These are phyloP conservation scores for Coccyzus lansbergi DNA, from an alignment of 2,797 vertebrate species.

Conservation along the genomic window DNA sequence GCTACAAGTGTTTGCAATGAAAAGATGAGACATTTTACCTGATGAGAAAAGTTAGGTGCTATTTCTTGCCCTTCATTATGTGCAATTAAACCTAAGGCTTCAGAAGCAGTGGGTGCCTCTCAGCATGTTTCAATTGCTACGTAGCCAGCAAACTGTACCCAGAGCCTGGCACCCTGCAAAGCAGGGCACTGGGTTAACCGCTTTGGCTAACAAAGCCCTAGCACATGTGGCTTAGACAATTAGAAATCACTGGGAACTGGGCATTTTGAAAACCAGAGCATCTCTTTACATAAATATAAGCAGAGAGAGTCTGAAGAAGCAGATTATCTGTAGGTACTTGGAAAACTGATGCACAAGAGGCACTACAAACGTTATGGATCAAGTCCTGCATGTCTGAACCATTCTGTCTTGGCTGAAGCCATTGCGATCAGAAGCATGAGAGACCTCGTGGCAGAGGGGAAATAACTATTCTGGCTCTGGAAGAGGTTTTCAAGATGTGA, in stretches of 20 bases:
- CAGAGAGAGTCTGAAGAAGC: not conserved
- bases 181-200: accelerated
- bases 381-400: not conserved
- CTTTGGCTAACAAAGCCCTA: not conserved
- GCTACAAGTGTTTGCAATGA: not conserved
- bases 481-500: constrained; percentile 30
- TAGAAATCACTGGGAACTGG: not conserved
- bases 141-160: not conserved
- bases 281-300: not conserved
- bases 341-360: not conserved
- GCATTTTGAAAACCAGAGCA: not conserved
- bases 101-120: not conserved
- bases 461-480: not conserved
- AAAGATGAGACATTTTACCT: not conserved
- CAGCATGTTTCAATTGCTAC: not conserved
- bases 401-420: constrained; percentile 15
- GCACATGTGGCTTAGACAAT: not conserved
- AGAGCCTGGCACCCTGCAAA: not conserved
- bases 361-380: not conserved
- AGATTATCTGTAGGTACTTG: not conserved
- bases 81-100: not conserved
- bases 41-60: not conserved
- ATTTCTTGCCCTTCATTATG: not conserved
- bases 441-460: constrained; percentile 10
- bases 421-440: not conserved